Evolutionary conservation across 2,888 invertebrate genomes (phyloP), one percentile per base, ranked within the genome.

Genomic region (Luperina nickerlii): DNA sequence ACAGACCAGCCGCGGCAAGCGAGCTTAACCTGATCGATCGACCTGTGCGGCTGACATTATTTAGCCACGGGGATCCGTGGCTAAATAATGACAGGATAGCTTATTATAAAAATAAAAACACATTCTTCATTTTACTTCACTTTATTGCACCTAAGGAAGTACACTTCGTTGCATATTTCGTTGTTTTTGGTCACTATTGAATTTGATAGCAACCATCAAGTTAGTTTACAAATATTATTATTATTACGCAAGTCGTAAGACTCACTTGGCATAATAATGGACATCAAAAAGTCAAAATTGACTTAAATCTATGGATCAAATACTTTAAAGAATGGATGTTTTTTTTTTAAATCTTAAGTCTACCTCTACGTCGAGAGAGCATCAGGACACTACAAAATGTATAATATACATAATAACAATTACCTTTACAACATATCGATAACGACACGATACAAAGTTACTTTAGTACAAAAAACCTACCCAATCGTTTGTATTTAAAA

Each of bases 61-160:
- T 38, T 38, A 38, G 38, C 38, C 38, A 38, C 38, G 38, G 38
- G n/a, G n/a, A n/a, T n/a, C n/a, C n/a, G n/a, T n/a, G n/a, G n/a
- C n/a, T n/a, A n/a, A n/a, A n/a, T n/a, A n/a, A n/a, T 24, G 2
- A 9, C 15, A 70, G 51, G 27, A 32, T 24, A 32, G 20, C 32
- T 5, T 69, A 32, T 15, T 24, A 24, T 24, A 9, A 18, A 86
- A 91, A 94, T 90, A 90, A 87, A 92, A 92, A 91, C 90, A 86
- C 88, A 76, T 79, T 82, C 84, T 87, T 91, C 89, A 93, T 84
- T 88, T 94, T 94, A 94, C 92, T 94, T 95, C 93, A 95, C 92
- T 97, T 96, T 96, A 97, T 97, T 97, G 97, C 97, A 97, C 96
- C 95, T 95, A 95, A 92, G 92, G 94, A 96, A 96, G 96, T 97